phyloP scores from a whole-genome alignment of 1,140 invertebrate genomes.

The Meloidogyne exigua region DNA sequence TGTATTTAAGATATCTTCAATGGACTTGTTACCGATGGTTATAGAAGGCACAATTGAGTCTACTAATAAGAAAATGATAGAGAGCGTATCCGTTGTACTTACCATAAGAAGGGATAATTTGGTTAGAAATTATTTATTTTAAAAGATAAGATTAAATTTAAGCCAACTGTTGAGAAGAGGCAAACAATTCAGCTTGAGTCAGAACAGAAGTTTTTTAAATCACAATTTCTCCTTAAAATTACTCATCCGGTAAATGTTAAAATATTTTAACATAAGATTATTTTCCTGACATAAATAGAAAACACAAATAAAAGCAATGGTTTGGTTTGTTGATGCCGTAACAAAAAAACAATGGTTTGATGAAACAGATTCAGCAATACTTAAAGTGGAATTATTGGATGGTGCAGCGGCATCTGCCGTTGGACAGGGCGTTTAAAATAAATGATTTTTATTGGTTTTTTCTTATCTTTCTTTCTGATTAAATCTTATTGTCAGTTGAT shows the following conservation, averaged over 20 bases:
- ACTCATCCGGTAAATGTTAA: slow-evolving; percentile 9
- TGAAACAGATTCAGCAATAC: slow-evolving; percentile 20
- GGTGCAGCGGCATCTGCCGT: background rate
- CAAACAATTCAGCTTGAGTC: slow-evolving; percentile 25
- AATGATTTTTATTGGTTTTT: background rate
- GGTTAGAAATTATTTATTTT: background rate
- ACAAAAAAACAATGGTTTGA: slow-evolving; percentile 28
- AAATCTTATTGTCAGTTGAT: no score
- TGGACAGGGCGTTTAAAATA: background rate
- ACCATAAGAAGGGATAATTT: slow-evolving; percentile 22
- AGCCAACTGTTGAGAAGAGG: slow-evolving; percentile 19
- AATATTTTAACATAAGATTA: background rate
- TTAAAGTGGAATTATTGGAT: slow-evolving; percentile 21
- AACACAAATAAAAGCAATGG: slow-evolving; percentile 24
- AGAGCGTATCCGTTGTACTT: slow-evolving; percentile 25
- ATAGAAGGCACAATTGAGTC: slow-evolving; percentile 30
- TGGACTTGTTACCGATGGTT: slow-evolving; percentile 17
- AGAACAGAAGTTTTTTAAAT: slow-evolving; percentile 24
- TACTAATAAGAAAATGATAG: slow-evolving; percentile 21
- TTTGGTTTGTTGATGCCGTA: slow-evolving; percentile 13
- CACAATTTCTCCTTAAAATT: slow-evolving; percentile 34
- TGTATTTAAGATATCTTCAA: slow-evolving; percentile 20
- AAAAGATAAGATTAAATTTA: slow-evolving; percentile 9
- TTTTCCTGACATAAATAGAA: slow-evolving; percentile 6
- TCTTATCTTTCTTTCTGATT: no score